Evolutionary conservation across 2,888 invertebrate species (phyloP).

Genomic region (Anaspis maculata): DNA sequence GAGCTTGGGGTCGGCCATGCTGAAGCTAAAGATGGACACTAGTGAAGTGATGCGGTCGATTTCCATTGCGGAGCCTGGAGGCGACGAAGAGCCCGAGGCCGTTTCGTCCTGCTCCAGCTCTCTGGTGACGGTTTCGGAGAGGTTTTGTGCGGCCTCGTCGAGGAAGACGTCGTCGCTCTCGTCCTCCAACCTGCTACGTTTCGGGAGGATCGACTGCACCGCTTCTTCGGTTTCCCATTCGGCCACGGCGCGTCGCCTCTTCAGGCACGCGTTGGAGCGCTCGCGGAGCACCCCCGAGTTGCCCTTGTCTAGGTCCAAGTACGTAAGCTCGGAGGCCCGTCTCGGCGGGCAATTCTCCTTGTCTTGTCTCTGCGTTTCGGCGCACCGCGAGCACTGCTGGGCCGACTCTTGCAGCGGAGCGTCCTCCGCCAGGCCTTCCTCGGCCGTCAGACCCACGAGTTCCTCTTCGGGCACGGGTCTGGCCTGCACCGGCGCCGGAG

Average conservation of each 20-base stretch:
- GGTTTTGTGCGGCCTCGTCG: conserved; percentile 40
- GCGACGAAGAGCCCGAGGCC: conserved; percentile 2
- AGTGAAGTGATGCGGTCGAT: conserved; percentile 51
- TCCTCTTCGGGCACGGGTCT: conserved; percentile 32
- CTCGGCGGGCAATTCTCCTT: conserved; percentile 43
- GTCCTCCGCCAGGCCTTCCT: conserved; percentile 38
- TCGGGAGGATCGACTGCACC: conserved; percentile 47
- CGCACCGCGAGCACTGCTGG: conserved; percentile 33
- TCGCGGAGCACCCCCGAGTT: conserved; percentile 35
- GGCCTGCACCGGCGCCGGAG: conserved; percentile 24
- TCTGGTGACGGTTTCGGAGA: conserved; percentile 37
- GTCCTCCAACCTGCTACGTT: conserved; percentile 37
- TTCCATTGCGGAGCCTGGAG: conserved; percentile 42
- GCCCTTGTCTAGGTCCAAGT: conserved; percentile 43
- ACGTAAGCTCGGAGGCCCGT: conserved; percentile 38
- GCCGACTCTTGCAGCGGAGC: conserved; percentile 25
- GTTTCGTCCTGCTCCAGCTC: conserved; percentile 17
- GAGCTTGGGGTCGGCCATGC: conserved; percentile 36
- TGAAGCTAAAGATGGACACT: conserved; percentile 52
- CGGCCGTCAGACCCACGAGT: conserved; percentile 41
- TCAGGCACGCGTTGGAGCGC: conserved; percentile 34
- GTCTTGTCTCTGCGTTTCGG: conserved; percentile 32
- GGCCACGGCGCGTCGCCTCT: conserved; percentile 43
- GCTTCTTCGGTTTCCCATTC: conserved; percentile 51
- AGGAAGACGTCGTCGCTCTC: conserved; percentile 42